Evolutionary conservation across 1,140 invertebrate species (phyloP).

Genomic region (Rhagoletis zephyria): DNA sequence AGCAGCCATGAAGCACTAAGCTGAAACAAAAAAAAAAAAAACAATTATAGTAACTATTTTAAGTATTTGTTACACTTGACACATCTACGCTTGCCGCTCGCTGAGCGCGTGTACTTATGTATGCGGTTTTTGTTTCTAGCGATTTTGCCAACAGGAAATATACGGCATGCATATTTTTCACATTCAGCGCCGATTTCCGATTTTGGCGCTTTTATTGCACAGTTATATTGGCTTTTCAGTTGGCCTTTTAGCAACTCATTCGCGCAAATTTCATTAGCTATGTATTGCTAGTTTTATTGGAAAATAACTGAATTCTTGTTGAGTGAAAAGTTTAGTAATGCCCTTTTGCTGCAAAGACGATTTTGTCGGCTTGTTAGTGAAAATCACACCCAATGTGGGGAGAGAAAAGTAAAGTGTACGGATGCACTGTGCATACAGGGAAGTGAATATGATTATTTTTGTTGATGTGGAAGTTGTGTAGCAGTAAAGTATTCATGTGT

Average conservation of each 20-base stretch:
- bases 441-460: not conserved
- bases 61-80: constrained; percentile 42
- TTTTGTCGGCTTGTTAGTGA: constrained; percentile 21
- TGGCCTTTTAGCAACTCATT: not conserved
- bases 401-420: not conserved
- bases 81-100: not conserved
- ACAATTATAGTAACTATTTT: constrained; percentile 30
- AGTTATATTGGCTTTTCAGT: constrained; percentile 25
- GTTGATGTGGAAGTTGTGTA: not conserved
- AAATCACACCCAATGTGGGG: constrained; percentile 7
- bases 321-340: constrained; percentile 14
- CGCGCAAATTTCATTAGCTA: not conserved
- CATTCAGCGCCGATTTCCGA: not conserved
- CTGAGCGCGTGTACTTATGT: too few relatives aligned
- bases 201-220: constrained; percentile 23
- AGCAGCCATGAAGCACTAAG: constrained; percentile 19
- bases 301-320: constrained; percentile 35
- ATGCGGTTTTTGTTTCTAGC: not conserved
- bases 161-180: not conserved
- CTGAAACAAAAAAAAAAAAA: not conserved
- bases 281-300: not conserved
- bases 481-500: not conserved
- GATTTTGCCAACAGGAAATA: not conserved
- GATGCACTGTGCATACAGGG: too few relatives aligned
- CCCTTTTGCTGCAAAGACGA: constrained; percentile 2